Percentiles rank a stretch among this genome's conserved stretches.
Evolutionary conservation across 2,113 vertebrate genomes (phyloP).

Genomic region (Notarius lentiginosus): DNA sequence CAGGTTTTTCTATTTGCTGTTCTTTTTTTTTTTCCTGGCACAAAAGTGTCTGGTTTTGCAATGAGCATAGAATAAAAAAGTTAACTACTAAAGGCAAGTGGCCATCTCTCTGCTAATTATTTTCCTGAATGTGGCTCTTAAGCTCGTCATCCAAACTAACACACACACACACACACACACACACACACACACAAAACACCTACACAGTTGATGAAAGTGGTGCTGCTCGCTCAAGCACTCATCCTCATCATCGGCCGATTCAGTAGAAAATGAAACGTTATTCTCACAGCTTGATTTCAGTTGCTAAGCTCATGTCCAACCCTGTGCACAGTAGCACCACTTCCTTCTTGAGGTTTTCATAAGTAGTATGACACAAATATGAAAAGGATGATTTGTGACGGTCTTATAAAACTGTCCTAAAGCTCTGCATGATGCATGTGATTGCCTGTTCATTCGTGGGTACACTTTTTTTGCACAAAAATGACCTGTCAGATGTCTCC

Average conservation of each 20-base stretch:
- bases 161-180: conserved; percentile 57
- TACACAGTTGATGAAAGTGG: conserved; percentile 67
- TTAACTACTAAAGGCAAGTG: conserved; percentile 37
- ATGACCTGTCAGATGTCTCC: conserved; percentile 8
- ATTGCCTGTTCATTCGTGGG: conserved; percentile 10
- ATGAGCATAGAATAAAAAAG: neutral
- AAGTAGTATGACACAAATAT: conserved; percentile 37
- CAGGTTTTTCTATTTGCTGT: neutral
- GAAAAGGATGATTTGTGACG: conserved; percentile 30
- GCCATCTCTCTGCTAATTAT: conserved; percentile 84
- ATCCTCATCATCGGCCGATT: conserved; percentile 12
- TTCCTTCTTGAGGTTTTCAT: neutral
- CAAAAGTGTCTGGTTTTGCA: conserved; percentile 16
- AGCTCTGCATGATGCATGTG: conserved; percentile 32
- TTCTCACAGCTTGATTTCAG: conserved; percentile 14
- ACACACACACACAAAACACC: conserved; percentile 47
- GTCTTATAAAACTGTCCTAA: neutral
- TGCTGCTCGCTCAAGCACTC: conserved; percentile 37
- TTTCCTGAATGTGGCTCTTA: conserved; percentile 67
- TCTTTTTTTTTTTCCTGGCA: neutral
- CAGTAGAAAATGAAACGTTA: neutral
- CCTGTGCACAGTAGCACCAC: neutral
- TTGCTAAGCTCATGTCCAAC: neutral
- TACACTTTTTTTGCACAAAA: conserved; percentile 32
- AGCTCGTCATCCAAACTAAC: conserved; percentile 48